Base-by-base conservation (phyloP, 2,888 invertebrate genomes). In the Anagyrus pseudococci region DNA sequence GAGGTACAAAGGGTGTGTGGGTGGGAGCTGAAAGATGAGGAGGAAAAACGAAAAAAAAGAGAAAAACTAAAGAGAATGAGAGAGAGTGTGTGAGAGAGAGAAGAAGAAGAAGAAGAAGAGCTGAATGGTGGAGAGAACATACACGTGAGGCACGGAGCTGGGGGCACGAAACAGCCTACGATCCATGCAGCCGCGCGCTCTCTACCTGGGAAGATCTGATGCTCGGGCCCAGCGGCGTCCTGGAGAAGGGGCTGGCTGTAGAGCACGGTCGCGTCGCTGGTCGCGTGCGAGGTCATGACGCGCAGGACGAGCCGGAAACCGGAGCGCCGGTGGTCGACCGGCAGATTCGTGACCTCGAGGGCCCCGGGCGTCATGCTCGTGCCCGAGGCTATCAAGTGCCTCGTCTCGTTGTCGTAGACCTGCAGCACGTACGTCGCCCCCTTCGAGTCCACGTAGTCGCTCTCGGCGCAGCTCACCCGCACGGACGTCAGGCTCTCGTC, bases 261-360 rank as follows among this genome's bases (percentile, higher is more conserved):
- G 52, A 85, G 78, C 41, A 84, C 81, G 63, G 82, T 82, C n/a
- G 85, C 84, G 68, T 84, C 84, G 75, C 85, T 85, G 67, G 83
- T 82, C 37, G 84, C 83, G 70, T 81, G 82, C 37, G 80, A 77
- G 64, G 83, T 83, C 77, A 84, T 83, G 52, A 84, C 82, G 70
- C 84, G 76, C 55, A 85, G 77, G 67, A 84, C 84, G 58, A 85
- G 77, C 58, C 84, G 75, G 65, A 85, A 79, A 20, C 78, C 81
- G 41, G 78, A 73, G 29, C 74, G 74, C 62, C 77, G 76, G 58
- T 77, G 73, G 58, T 82, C 82, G 44, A 75, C 77, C 22, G 84
- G 83, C 58, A 85, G 77, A 68, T 82, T 74, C 62, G 79, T 81
- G 58, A 84, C 80, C 68, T 82, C 81, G 68, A 85, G 81, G 69